These are phyloP conservation scores for Natrix natrix DNA, from an alignment of 2,797 vertebrate genomes.

Conservation along the genomic window DNA sequence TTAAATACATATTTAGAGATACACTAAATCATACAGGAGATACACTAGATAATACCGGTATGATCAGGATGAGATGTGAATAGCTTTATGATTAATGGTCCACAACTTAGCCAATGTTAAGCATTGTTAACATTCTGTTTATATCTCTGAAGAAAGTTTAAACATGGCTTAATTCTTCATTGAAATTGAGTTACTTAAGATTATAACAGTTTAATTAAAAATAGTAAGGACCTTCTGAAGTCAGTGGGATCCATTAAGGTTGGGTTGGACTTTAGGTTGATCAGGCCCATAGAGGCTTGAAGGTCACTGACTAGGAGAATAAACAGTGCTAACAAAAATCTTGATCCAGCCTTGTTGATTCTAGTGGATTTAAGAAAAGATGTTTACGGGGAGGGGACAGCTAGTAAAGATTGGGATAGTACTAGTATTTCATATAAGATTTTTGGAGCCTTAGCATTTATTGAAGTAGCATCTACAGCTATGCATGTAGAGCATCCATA, in stretches of 20 bases:
- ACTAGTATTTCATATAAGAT: not conserved
- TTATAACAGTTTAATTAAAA: not conserved
- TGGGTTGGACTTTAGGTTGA: not conserved
- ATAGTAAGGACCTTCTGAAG: not conserved
- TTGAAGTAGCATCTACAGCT: not conserved
- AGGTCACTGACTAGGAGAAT: not conserved
- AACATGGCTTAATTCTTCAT: not conserved
- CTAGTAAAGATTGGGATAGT: not conserved
- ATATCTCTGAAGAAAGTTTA: not conserved
- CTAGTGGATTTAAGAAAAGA: not conserved
- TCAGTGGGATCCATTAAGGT: not conserved
- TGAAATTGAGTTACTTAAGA: not conserved
- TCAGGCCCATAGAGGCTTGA: not conserved
- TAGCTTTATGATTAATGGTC: not conserved
- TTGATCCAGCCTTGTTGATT: not conserved
- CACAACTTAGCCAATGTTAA: not conserved
- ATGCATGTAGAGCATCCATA: not conserved
- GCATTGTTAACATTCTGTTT: not conserved
- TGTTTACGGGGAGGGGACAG: not conserved
- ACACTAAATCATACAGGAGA: not conserved
- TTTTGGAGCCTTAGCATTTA: not conserved
- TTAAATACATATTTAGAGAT: not conserved
- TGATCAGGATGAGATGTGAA: not conserved
- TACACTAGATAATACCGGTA: too few relatives aligned
- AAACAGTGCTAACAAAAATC: not conserved